Evolutionary conservation across 1,140 invertebrate species (phyloP).

Genomic region (Aporrectodea caliginosa): DNA sequence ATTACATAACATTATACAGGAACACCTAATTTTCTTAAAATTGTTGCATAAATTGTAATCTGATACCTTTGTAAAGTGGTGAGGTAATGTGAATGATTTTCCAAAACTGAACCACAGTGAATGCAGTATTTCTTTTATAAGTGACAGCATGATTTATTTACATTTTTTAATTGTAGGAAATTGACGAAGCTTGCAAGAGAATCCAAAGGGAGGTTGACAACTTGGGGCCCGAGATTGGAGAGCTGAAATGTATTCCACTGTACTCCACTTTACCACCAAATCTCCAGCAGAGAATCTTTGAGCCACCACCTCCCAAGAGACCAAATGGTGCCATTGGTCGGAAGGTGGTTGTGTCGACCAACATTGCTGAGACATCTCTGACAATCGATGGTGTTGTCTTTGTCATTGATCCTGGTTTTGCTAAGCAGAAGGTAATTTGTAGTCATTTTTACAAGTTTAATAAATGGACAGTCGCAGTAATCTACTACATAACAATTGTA

Average conservation of each 20-base stretch:
- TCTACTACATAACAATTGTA: too few relatives aligned
- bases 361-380: constrained; percentile 98
- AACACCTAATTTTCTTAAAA: too few relatives aligned
- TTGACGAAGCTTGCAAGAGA: constrained; percentile 98
- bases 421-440: constrained; percentile 86
- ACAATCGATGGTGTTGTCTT: constrained; percentile 99
- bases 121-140: too few relatives aligned
- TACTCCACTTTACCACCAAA: constrained; percentile 98
- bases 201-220: constrained; percentile 96
- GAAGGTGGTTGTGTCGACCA: constrained; percentile 95
- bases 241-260: constrained; percentile 95
- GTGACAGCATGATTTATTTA: too few relatives aligned
- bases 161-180: too few relatives aligned
- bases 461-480: too few relatives aligned
- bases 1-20: too few relatives aligned
- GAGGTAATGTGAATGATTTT: too few relatives aligned
- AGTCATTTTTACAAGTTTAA: too few relatives aligned
- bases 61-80: too few relatives aligned
- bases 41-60: too few relatives aligned
- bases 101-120: too few relatives aligned
- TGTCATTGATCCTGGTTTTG: constrained; percentile 99
- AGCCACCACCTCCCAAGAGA: constrained; percentile 80
- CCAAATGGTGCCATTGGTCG: constrained; percentile 90
- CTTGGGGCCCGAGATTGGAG: constrained; percentile 90
- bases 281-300: constrained; percentile 95